A percentile compares a stretch with the other conserved stretches of the same genome.
Evolutionary conservation across 2,888 invertebrate genomes (phyloP).

Genomic region (Nymphalis polychloros): DNA sequence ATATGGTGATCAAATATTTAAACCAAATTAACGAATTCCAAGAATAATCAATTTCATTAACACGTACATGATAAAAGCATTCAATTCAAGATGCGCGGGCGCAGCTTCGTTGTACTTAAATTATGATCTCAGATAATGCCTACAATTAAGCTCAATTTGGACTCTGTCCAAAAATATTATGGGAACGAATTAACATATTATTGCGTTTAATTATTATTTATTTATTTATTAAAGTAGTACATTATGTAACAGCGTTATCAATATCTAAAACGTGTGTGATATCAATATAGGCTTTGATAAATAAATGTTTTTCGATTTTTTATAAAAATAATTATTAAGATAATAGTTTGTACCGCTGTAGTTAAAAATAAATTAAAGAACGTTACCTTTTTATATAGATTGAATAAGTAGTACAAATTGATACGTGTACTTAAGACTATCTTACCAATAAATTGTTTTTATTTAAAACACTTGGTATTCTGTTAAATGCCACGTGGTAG

Average conservation of each 20-base stretch:
- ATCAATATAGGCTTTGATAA: slow-evolving; percentile 30
- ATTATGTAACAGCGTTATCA: background rate
- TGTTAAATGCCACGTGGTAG: background rate
- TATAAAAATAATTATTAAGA: background rate
- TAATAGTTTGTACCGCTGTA: no score
- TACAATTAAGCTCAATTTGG: slow-evolving; percentile 13
- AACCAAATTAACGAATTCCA: slow-evolving; percentile 1
- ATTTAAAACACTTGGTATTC: slow-evolving; percentile 5
- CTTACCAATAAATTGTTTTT: background rate
- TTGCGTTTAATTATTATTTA: slow-evolving; percentile 3
- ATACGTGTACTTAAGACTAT: no score
- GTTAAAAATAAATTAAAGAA: no score
- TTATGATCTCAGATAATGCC: slow-evolving; percentile 13
- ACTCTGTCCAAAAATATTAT: slow-evolving; percentile 5
- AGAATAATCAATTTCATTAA: slow-evolving; percentile 9
- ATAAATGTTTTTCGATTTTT: slow-evolving; percentile 5
- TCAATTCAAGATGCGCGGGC: slow-evolving; percentile 4
- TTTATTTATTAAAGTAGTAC: slow-evolving; percentile 8
- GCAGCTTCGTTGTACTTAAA: slow-evolving; percentile 7
- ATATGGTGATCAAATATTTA: slow-evolving; percentile 4
- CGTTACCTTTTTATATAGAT: no score
- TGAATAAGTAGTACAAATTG: no score
- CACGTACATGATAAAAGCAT: slow-evolving; percentile 8
- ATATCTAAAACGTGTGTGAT: slow-evolving; percentile 24
- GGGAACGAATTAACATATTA: background rate